Evolutionary conservation across 2,888 invertebrate genomes (phyloP), one percentile per base, ranked within the genome.

Genomic region (Ichneumoninae sp.): DNA sequence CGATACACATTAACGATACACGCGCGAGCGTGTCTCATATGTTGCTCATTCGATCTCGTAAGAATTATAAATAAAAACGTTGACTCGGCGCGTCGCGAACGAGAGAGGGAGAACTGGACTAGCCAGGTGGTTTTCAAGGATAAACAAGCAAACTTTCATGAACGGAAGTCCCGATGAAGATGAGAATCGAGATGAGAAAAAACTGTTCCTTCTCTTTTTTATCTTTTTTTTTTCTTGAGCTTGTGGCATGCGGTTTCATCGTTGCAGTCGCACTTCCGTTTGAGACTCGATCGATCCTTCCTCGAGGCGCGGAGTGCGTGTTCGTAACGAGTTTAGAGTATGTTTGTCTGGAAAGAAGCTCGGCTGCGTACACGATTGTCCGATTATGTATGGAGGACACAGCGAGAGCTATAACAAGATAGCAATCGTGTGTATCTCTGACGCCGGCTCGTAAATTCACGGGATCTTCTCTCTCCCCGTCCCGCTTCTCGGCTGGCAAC

Each of bases 1-100:
- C 70, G 69, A 40, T 50, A 54, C 62, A 70, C 26, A n/a, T 62
- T 19, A 68, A 52, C 40, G 54, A 62, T 13, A 57, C 60, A 50
- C 50, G 40, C 44, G 44, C 10, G 40, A 33, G 50, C 47, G 19
- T 30, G 13, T 7, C 44, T 74, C 52, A 22, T 26, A 33, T 66
- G 62, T 70, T 77, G 69, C 72, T 78, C 80, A 77, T 77, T 77
- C 69, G 65, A 44, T 74, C 68, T 84, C 77, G 80, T 78, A 69
- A 81, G 80, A 81, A 84, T 84, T 84, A 84, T 84, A 84, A 80
- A 84, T 80, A 84, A 80, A 77, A 77, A 76, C 33, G 66, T 68
- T 33, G 80, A 72, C 44, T 77, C 74, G 30, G 30, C 47, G 30
- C 40, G 81, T 54, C 66, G 71, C 60, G 72, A 81, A n/a, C 36